Evolutionary conservation across 2,888 invertebrate species (phyloP).

Genomic region (Zonitis immaculata): DNA sequence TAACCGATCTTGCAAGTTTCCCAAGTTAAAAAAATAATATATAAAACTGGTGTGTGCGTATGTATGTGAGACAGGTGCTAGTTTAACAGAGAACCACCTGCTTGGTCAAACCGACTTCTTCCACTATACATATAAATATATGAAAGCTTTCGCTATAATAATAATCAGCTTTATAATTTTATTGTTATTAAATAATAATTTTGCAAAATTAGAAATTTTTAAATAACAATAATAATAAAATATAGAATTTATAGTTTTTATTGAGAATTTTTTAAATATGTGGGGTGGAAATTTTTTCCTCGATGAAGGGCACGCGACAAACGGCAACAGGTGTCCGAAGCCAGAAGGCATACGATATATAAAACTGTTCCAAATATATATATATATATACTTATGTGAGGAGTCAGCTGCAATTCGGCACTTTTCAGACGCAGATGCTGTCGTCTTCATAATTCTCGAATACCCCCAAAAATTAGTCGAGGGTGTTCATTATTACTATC

Average conservation of each 20-base stretch:
- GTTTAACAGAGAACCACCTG: constrained; percentile 27
- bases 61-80: constrained; percentile 39
- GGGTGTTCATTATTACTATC: not conserved
- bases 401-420: constrained; percentile 41
- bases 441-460: not conserved
- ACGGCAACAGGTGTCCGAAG: constrained; percentile 41
- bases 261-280: no score
- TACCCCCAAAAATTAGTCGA: not conserved
- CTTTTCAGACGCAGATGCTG: constrained; percentile 32
- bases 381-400: no score
- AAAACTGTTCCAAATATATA: constrained; percentile 20
- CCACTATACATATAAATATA: not conserved
- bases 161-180: not conserved
- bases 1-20: constrained; percentile 36
- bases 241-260: no score
- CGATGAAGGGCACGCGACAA: constrained; percentile 35
- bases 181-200: not conserved
- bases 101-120: constrained; percentile 19
- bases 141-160: not conserved
- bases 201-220: not conserved
- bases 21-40: constrained; percentile 33
- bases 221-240: not conserved
- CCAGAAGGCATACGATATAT: constrained; percentile 45
- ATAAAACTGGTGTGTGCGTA: constrained; percentile 34
- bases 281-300: constrained; percentile 13